Conservation (phyloP, 2,888 invertebrate species). For the Ochropacha duplaris region DNA sequence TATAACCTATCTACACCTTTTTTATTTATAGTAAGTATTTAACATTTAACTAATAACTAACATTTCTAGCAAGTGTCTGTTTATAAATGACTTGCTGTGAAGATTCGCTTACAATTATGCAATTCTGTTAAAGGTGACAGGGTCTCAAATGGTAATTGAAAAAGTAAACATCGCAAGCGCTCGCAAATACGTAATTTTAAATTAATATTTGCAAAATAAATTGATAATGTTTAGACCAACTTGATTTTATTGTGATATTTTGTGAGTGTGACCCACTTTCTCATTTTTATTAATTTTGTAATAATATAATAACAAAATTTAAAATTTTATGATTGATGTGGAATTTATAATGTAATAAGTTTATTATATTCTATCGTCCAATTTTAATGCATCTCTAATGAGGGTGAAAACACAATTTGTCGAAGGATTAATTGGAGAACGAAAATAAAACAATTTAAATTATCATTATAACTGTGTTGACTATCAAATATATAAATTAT, state of each 20-base stretch:
- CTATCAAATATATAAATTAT: neutral
- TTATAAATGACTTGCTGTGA: neutral
- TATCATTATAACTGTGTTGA: neutral
- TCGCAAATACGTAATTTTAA: neutral
- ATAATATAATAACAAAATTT: neutral
- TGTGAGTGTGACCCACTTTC: neutral
- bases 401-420: neutral
- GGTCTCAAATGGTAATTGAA: neutral
- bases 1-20: too few species aligned
- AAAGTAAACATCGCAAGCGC: neutral
- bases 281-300: neutral
- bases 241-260: constrained; percentile 1
- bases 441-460: neutral
- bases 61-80: too few species aligned
- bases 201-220: neutral
- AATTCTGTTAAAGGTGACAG: neutral
- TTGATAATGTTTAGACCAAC: neutral
- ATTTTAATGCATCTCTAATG: neutral
- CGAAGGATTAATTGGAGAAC: neutral
- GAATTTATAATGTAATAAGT: constrained; percentile 1
- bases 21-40: too few species aligned
- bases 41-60: too few species aligned
- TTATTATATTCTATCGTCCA: constrained; percentile 1
- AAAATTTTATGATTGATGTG: neutral
- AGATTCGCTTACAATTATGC: neutral